phyloP scores from a whole-genome alignment of 1,140 invertebrate species.

The Paraescarpia echinospica region DNA sequence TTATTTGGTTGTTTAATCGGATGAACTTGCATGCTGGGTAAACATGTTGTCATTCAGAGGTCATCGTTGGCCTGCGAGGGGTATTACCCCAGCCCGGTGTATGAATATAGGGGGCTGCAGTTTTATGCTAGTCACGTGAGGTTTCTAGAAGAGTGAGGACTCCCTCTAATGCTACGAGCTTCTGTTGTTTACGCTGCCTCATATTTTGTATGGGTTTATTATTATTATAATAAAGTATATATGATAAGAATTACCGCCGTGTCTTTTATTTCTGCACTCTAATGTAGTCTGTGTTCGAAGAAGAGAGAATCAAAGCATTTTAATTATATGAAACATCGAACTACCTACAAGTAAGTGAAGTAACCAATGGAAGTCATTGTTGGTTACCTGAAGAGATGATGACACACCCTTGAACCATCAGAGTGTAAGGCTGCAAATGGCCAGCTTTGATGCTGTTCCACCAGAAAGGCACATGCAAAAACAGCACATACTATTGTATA shows the following conservation, averaged over 20 bases:
- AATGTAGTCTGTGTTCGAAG: no score
- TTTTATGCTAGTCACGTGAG: constrained; percentile 5
- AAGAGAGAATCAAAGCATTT: no score
- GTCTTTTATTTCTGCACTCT: neutral
- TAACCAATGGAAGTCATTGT: no score
- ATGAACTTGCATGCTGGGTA: neutral
- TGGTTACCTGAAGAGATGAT: no score
- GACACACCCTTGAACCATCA: no score
- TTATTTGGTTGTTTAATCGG: neutral
- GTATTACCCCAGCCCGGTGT: neutral
- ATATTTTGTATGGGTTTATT: constrained; percentile 6
- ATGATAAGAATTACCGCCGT: neutral
- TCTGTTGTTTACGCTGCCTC: neutral
- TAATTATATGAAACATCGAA: no score
- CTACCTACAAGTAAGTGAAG: no score
- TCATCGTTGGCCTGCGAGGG: neutral
- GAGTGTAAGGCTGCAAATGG: no score
- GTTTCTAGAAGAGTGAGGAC: neutral
- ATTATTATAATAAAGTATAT: neutral
- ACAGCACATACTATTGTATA: no score
- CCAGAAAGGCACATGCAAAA: no score
- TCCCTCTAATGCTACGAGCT: neutral
- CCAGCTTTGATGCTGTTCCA: no score
- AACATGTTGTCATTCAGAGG: neutral
- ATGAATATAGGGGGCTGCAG: neutral